A percentile compares a stretch with the other conserved stretches of the same genome.
These are phyloP conservation scores for Dilophus febrilis DNA, from an alignment of 2,888 invertebrate genomes.

Conservation along the genomic window DNA sequence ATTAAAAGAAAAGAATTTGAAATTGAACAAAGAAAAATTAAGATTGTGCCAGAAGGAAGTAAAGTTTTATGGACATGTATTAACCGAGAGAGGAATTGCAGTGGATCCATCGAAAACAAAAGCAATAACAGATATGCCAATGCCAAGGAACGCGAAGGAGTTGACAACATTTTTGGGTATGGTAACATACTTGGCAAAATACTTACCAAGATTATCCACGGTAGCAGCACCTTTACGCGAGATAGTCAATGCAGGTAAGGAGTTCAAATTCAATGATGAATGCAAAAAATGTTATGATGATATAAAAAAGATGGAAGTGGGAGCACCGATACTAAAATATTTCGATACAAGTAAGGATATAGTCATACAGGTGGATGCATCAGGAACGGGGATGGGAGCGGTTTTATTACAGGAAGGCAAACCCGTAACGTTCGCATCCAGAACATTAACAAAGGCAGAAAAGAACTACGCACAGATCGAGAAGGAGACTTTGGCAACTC, in stretches of 20 bases:
- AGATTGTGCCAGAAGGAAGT: constrained; percentile 8
- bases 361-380: neutral
- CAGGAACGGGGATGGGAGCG: neutral
- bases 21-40: constrained; percentile 12
- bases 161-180: neutral
- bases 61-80: constrained; percentile 12
- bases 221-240: neutral
- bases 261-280: neutral
- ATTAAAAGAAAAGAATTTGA: constrained; percentile 8
- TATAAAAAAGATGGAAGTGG: neutral
- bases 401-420: constrained; percentile 6
- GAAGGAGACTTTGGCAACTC: constrained; percentile 19
- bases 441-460: constrained; percentile 5
- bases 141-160: neutral
- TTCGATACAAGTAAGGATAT: neutral
- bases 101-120: neutral
- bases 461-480: constrained; percentile 17
- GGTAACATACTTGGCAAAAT: neutral
- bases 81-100: constrained; percentile 1
- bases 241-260: neutral
- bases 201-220: neutral
- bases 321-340: neutral
- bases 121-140: neutral
- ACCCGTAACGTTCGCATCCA: constrained; percentile 6
- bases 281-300: neutral